These are phyloP conservation scores for Chloebia gouldiae DNA, from an alignment of 2,113 vertebrate genomes.

Conservation along the genomic window DNA sequence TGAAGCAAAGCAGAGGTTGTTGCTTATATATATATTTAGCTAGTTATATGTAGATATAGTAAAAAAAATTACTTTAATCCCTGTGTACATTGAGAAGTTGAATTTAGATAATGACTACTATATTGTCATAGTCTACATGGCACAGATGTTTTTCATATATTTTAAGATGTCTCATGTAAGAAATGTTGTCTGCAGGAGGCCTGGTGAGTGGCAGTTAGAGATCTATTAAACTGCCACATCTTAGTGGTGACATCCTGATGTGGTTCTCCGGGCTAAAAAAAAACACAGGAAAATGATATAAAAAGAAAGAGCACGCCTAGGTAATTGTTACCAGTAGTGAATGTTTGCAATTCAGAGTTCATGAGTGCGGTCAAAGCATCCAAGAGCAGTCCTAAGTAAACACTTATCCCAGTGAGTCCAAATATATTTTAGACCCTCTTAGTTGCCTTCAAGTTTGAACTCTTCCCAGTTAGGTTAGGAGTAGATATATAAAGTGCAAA, in stretches of 20 bases:
- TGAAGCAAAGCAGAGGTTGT: not conserved
- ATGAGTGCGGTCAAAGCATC: constrained; percentile 25
- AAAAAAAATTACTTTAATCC: not conserved
- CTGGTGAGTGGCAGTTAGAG: constrained; percentile 55
- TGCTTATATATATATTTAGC: not conserved
- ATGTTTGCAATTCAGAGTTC: constrained; percentile 49
- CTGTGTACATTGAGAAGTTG: not conserved
- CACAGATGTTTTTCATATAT: constrained; percentile 38
- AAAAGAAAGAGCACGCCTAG: constrained; percentile 66
- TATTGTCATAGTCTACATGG: not conserved
- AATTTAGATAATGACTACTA: not conserved
- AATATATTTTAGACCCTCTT: not conserved
- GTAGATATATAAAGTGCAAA: not conserved
- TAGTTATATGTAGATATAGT: not conserved
- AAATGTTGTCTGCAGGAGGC: constrained; percentile 31
- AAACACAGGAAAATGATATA: constrained; percentile 68
- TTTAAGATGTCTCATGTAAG: constrained; percentile 65
- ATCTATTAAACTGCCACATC: constrained; percentile 51
- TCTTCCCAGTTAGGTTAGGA: not conserved
- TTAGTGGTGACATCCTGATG: constrained; percentile 57
- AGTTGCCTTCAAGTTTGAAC: not conserved
- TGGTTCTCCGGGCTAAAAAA: constrained; percentile 74
- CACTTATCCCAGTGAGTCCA: constrained; percentile 4
- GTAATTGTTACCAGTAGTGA: constrained; percentile 75
- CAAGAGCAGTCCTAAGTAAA: constrained; percentile 40